Evolutionary conservation across 2,797 vertebrate genomes (phyloP).

Genomic region (Xenopus petersii): DNA sequence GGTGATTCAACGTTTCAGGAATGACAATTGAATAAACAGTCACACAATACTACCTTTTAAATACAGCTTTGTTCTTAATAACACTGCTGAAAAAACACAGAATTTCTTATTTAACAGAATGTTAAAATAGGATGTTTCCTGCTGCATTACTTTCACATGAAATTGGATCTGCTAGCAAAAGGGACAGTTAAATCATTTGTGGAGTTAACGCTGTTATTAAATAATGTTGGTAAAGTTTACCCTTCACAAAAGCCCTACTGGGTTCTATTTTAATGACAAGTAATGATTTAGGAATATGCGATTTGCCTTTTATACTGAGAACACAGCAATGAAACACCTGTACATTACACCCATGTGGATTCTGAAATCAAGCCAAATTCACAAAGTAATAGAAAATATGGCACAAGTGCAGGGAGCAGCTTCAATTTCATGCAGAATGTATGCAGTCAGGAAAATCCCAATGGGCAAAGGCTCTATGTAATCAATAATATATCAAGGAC

Average conservation of each 20-base stretch:
- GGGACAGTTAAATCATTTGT: too few relatives aligned
- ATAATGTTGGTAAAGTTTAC: slow-evolving; percentile 2
- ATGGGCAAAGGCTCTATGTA: slow-evolving; percentile 6
- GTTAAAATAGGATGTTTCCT: too few relatives aligned
- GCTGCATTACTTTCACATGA: too few relatives aligned
- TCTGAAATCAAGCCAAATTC: slow-evolving; percentile 11
- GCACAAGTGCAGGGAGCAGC: not conserved
- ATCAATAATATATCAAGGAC: slow-evolving; percentile 43
- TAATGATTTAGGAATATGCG: slow-evolving; percentile 31
- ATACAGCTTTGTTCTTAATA: too few relatives aligned
- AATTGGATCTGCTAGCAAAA: too few relatives aligned
- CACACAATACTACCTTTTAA: too few relatives aligned
- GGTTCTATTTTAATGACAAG: slow-evolving; percentile 28
- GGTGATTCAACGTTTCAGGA: too few relatives aligned
- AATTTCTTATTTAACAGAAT: too few relatives aligned
- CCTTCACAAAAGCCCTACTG: slow-evolving; percentile 8
- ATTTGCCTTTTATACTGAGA: slow-evolving; percentile 10
- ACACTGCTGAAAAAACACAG: too few relatives aligned
- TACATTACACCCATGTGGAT: slow-evolving; percentile 28
- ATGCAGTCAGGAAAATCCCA: slow-evolving; percentile 11
- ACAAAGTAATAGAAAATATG: slow-evolving; percentile 2
- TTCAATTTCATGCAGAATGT: slow-evolving; percentile 36
- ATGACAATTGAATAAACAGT: too few relatives aligned
- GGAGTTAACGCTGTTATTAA: too few relatives aligned
- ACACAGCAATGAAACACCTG: slow-evolving; percentile 27